Evolutionary conservation across 2,888 invertebrate species (phyloP).

Genomic region (Hofmannophila pseudospretella): DNA sequence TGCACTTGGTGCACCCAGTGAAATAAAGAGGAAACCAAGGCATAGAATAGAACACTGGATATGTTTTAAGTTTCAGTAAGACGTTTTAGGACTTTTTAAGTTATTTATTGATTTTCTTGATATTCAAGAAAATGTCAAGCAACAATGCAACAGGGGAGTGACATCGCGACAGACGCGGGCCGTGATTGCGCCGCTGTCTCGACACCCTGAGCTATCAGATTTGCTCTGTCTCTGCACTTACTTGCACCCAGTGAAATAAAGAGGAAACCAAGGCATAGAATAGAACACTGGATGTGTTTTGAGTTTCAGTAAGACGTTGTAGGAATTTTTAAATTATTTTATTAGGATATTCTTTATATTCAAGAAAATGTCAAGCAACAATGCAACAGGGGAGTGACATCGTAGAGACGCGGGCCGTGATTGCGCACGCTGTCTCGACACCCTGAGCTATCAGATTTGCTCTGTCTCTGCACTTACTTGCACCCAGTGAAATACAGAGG

Average conservation of each 20-base stretch:
- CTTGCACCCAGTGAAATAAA: constrained; percentile 29
- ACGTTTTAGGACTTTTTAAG: too few relatives aligned
- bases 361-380: constrained; percentile 68
- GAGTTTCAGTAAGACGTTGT: too few relatives aligned
- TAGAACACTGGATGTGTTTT: constrained; percentile 16
- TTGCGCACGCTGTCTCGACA: constrained; percentile 58
- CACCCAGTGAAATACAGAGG: constrained; percentile 28
- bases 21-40: constrained; percentile 27
- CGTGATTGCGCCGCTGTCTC: constrained; percentile 61
- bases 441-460: constrained; percentile 70
- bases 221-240: constrained; percentile 47
- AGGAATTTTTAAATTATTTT: too few relatives aligned
- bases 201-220: constrained; percentile 70
- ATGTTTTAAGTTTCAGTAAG: constrained; percentile 5
- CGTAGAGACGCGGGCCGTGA: constrained; percentile 50
- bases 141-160: constrained; percentile 52
- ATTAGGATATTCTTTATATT: too few relatives aligned
- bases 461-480: constrained; percentile 40
- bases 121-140: constrained; percentile 70
- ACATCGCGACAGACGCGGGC: constrained; percentile 46
- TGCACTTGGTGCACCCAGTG: constrained; percentile 27
- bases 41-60: constrained; percentile 14
- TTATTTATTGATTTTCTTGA: too few relatives aligned
- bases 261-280: constrained; percentile 18
- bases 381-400: constrained; percentile 51